Base-by-base conservation (phyloP, 2,797 vertebrate species). In the Argyrosomus regius region DNA sequence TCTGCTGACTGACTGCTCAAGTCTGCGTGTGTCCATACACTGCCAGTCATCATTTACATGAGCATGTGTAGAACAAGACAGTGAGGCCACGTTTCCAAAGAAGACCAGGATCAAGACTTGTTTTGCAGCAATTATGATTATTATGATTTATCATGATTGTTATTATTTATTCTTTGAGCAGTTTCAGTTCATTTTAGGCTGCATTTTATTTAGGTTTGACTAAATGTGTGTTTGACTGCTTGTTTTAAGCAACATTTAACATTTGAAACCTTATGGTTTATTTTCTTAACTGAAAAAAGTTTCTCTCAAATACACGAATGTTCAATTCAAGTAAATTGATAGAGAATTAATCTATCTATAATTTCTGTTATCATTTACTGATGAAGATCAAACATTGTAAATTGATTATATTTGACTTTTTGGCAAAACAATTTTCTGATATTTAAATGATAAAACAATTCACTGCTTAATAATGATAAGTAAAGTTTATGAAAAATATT, bases 1-100 rank as follows among this genome's bases (percentile, higher is more conserved):
- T 85, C 74, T 75, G 84, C 85, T 85, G 80, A 87, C 72, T 10
- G 71, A 64, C 53, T 18, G 12, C 18, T 50, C 49, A 58, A 63
- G 49, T 39, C 14, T 39, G 24, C 8, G 11, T 39, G 46, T 46
- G 43, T 58, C n/a, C 5, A 5, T 24, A 43, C 46, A 56, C 26
- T 48, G 11, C 3, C 10, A 63, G 48, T 6, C 46, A 67, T 58
- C 39, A 13, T 11, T 35, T 26, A 53, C 64, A 69, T 26, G 73
- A 56, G 20, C 35, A 31, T 35, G 10, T 43, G 52, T 24, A 54
- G 39, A 20, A 6, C 11, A 1, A 24, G 7, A 31, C 11, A 43
- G 13, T 4, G 59, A 61, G 60, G 39, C n/a, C 22, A 45, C 59
- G 6, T 45, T 62, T 43, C 24, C 31, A 43, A 17, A 46, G 20